Base-by-base conservation (phyloP, 2,888 invertebrate genomes). In the Drosophila conformis region DNA sequence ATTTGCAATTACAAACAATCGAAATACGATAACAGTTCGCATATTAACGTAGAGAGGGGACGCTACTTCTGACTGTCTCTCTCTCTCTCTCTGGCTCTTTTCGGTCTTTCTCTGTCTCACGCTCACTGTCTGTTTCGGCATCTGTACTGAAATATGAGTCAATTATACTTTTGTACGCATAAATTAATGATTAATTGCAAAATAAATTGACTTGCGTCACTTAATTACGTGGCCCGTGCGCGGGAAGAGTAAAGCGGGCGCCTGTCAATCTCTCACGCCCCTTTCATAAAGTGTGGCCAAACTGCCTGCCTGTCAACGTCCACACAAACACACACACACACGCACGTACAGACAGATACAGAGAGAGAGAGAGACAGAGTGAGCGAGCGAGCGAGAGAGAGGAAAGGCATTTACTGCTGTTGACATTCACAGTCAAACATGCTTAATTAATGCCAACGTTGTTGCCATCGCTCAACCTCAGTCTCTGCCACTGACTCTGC, bases 131-230 rank as follows among this genome's bases (percentile, higher is more conserved):
- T 42, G 46, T 58, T 59, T 57, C n/a, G 54, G 68, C 71, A 76
- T 65, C 73, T 70, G 65, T 51, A 21, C 72, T 89, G 87, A 87
- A 87, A 87, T 89, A 87, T 87, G 89, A 87, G 87, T 81, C 87
- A 87, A 89, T 87, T 87, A 87, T 89, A 84, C 73, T 89, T 84
- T 78, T 79, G 87, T 83, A 85, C 82, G 86, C 80, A 88, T 87
- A 89, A 91, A 90, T 91, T 89, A 90, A 90, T 90, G 90, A 91
- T 91, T 88, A 91, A 91, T 91, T 91, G 89, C 82, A 82, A 91
- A 91, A 90, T 90, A 89, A 91, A 91, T 91, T 90, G 89, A 89
- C 90, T 91, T 91, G 91, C 87, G 91, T 87, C 89, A 87, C 89
- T 89, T 89, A 89, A 91, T 87, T 87, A 83, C 83, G 76, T 78